Evolutionary conservation across 2,113 vertebrate species (phyloP).

Genomic region (Hydropotes inermis): DNA sequence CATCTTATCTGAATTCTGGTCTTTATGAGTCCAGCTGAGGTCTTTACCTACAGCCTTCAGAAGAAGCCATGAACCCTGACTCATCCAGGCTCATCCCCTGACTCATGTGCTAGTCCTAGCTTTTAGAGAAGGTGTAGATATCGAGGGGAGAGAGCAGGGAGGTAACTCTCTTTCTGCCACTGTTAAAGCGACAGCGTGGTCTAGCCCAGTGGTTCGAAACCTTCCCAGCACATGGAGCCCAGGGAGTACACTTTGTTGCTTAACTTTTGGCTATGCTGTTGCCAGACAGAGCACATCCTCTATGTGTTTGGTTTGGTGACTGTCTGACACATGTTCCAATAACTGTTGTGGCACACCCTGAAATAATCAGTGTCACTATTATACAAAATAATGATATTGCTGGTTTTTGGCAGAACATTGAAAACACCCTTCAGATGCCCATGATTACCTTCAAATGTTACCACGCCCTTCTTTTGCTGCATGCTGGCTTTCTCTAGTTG

Average conservation of each 20-base stretch:
- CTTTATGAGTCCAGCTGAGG: neutral
- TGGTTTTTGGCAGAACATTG: neutral
- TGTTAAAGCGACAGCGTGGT: neutral
- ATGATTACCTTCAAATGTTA: neutral
- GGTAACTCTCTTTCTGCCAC: neutral
- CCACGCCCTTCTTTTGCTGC: neutral
- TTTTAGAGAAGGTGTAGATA: neutral
- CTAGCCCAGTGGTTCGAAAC: neutral
- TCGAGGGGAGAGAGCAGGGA: neutral
- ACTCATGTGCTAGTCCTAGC: neutral
- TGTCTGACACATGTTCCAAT: neutral
- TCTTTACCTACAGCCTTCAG: neutral
- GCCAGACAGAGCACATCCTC: neutral
- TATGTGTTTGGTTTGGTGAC: neutral
- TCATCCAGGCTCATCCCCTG: neutral
- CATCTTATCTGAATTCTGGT: neutral
- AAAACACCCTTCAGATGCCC: neutral
- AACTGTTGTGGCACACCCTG: neutral
- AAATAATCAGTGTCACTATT: neutral
- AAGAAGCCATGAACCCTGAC: neutral
- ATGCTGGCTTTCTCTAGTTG: neutral
- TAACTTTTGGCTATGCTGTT: neutral
- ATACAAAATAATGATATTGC: neutral
- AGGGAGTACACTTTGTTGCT: neutral
- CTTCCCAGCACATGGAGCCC: neutral